Percentiles rank a stretch among this genome's conserved stretches.
Conservation (phyloP, 2,113 vertebrate species). For the Stegastes partitus region DNA sequence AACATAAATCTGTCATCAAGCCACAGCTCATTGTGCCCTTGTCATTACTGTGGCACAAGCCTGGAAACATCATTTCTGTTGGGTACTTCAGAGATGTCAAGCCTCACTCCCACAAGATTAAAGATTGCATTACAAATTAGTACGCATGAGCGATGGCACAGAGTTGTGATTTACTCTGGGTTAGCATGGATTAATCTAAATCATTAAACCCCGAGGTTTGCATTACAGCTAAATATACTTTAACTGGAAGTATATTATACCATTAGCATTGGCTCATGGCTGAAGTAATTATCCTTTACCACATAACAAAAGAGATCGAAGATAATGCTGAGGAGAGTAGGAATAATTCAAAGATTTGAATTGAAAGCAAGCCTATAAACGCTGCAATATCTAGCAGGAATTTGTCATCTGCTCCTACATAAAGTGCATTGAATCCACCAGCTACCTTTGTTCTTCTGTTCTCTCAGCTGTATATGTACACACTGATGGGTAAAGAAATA, state of each 20-base stretch:
- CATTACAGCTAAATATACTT: slow-evolving; percentile 52
- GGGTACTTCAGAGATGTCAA: slow-evolving; percentile 65
- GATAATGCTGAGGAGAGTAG: slow-evolving; percentile 33
- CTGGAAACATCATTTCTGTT: slow-evolving; percentile 60
- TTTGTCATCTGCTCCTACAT: slow-evolving; percentile 5
- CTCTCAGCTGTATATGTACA: neutral
- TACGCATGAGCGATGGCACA: slow-evolving; percentile 31
- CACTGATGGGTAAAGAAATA: neutral
- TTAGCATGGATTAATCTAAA: slow-evolving; percentile 65
- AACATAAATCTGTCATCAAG: slow-evolving; percentile 68
- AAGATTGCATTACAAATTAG: slow-evolving; percentile 70
- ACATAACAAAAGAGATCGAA: slow-evolving; percentile 58
- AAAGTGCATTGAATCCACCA: slow-evolving; percentile 9
- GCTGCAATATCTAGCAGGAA: slow-evolving; percentile 28
- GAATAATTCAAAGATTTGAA: slow-evolving; percentile 40
- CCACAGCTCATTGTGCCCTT: slow-evolving; percentile 55
- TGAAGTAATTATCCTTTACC: slow-evolving; percentile 59
- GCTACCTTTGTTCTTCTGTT: slow-evolving; percentile 17
- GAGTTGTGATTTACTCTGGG: slow-evolving; percentile 56
- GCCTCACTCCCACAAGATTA: slow-evolving; percentile 71
- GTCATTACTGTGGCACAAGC: slow-evolving; percentile 56
- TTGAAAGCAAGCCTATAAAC: slow-evolving; percentile 47
- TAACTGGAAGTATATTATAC: slow-evolving; percentile 43
- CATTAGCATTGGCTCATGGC: slow-evolving; percentile 51
- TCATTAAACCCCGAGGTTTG: slow-evolving; percentile 42